These are phyloP conservation scores for Anguilla anguilla DNA, from an alignment of 2,797 vertebrate genomes.

Conservation along the genomic window DNA sequence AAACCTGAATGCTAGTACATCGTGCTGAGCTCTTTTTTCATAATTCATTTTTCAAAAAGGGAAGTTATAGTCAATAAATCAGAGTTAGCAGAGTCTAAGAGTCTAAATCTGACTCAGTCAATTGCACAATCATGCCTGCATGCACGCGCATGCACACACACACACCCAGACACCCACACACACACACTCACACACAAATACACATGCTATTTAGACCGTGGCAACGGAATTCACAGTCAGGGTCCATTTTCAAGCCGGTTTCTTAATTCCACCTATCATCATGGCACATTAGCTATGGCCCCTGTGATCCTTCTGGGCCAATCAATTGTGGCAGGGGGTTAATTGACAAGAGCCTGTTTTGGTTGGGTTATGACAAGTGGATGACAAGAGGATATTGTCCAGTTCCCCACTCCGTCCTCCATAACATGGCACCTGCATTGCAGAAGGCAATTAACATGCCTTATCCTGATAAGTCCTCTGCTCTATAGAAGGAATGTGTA, in stretches of 20 bases:
- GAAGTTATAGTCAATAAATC: constrained; percentile 25
- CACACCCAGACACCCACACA: not conserved
- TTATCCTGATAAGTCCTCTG: constrained; percentile 31
- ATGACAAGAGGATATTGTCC: constrained; percentile 57
- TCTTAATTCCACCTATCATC: constrained; percentile 41
- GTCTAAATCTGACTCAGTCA: too few relatives aligned
- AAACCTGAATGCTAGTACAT: not conserved
- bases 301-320: constrained; percentile 49
- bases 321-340: constrained; percentile 53
- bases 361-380: constrained; percentile 45
- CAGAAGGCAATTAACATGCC: constrained; percentile 51
- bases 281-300: constrained; percentile 29
- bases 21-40: constrained; percentile 33
- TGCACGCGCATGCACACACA: constrained; percentile 20
- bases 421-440: constrained; percentile 11
- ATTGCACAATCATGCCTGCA: too few relatives aligned
- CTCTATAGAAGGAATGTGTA: constrained; percentile 22
- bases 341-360: constrained; percentile 53
- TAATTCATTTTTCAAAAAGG: constrained; percentile 19
- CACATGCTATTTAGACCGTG: not conserved
- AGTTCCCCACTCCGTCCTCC: constrained; percentile 36
- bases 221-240: constrained; percentile 42
- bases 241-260: constrained; percentile 45
- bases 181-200: constrained; percentile 1
- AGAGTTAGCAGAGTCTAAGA: not conserved